Base-by-base conservation (phyloP, 2,888 invertebrate genomes). In the Brachypalpus laphriformis region DNA sequence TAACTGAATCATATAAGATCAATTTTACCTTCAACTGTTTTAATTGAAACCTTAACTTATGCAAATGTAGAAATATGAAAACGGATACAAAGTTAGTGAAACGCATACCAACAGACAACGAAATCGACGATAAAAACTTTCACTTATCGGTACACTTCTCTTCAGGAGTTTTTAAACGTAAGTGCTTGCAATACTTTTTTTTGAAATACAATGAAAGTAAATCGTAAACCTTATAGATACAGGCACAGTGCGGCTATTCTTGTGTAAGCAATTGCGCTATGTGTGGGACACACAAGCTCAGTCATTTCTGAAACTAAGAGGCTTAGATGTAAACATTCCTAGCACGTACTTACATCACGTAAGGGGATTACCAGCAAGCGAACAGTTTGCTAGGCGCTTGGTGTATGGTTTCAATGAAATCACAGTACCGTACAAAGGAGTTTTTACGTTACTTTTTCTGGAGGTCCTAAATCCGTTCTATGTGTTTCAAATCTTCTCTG, bases 391-490 rank as follows among this genome's bases (percentile, higher is more conserved):
- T 8, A 87, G 97, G 90, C 93, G 96, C 56, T 93, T 95, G 88
- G 95, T 97, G 70, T 98, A 96, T 90, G 98, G 98, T 0, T 92
- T 94, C 22, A 98, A 98, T 92, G 95, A 96, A 91, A 98, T 98
- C 88, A 93, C 94, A 63, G 96, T 98, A 40, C 96, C 96, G 3
- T 95, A 97, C 59, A 95, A 95, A 89, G 94, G 95, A 59, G 93
- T 97, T 51, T 89, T 94, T 78, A 95, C 95, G 0, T 93, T 98
- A 11, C 93, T 97, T 0, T 94, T 96, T 42, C 92, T 97, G 86
- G 97, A 98, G 92, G 95, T 96, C 37, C 94, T 98, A 88, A 98
- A 98, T 92, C 98, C 98, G 3, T 98, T 98, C 93, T 98, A 98
- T 93, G 95, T 98, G 89, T 98, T 98, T 93, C 98, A 98, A 94